Evolutionary conservation across 2,113 vertebrate species (phyloP).

Genomic region (Platysternon megacephalum): DNA sequence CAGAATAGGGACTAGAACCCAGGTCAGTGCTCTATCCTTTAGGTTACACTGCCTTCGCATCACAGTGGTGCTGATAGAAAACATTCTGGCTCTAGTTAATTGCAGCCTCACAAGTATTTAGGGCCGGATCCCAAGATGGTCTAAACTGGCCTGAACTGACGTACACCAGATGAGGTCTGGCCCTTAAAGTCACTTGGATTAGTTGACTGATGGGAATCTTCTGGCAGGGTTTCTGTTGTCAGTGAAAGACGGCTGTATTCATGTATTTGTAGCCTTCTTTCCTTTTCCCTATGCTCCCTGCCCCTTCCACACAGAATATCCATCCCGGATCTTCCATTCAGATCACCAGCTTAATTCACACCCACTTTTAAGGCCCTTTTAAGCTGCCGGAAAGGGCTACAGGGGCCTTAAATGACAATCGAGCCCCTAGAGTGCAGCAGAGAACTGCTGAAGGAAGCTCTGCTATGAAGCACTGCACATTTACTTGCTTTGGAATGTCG

Average conservation of each 20-base stretch:
- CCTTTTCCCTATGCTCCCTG: not conserved
- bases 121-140: not conserved
- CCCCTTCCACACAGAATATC: not conserved
- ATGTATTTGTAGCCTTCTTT: not conserved
- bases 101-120: not conserved
- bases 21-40: not conserved
- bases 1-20: not conserved
- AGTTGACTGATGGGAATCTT: not conserved
- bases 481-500: not conserved
- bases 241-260: not conserved
- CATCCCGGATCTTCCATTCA: not conserved
- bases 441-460: not conserved
- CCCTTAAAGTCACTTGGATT: not conserved
- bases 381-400: not conserved
- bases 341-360: not conserved
- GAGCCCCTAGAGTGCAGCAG: not conserved
- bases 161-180: not conserved
- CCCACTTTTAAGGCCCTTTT: not conserved
- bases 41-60: not conserved
- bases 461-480: not conserved
- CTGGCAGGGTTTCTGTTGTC: not conserved
- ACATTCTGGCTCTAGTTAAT: not conserved
- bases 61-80: not conserved
- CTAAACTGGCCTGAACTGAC: not conserved
- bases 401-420: not conserved